phyloP scores from a whole-genome alignment of 1,140 invertebrate genomes.

The Drosophila tropicalis region DNA sequence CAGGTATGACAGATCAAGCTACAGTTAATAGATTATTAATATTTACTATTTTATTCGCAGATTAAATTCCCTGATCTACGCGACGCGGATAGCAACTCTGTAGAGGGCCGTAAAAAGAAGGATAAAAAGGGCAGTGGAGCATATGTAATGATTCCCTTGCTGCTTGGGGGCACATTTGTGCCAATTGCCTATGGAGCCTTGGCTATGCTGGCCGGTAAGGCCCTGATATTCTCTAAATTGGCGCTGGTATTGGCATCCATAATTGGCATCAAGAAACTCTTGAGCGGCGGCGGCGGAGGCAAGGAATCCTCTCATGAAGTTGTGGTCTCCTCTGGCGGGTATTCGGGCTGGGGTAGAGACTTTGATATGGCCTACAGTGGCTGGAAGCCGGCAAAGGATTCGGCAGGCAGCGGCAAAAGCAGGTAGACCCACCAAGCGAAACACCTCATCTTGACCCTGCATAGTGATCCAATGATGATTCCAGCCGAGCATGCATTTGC shows the following conservation, averaged over 20 bases:
- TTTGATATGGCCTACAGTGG: conserved; percentile 87
- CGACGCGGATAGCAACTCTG: conserved; percentile 46
- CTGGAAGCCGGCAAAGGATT: conserved; percentile 84
- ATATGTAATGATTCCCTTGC: conserved; percentile 89
- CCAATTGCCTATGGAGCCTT: conserved; percentile 91
- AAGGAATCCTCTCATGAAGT: conserved; percentile 88
- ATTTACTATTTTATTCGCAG: conserved; percentile 27
- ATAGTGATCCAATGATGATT: neutral
- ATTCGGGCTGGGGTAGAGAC: conserved; percentile 89
- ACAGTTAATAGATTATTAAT: too few relatives aligned
- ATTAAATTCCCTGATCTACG: conserved; percentile 67
- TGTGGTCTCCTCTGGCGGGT: conserved; percentile 87
- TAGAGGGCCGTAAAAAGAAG: conserved; percentile 80
- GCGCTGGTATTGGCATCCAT: conserved; percentile 91
- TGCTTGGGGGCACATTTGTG: conserved; percentile 91
- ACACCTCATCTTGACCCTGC: conserved; percentile 3
- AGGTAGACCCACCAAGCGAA: too few relatives aligned
- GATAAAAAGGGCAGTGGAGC: conserved; percentile 89
- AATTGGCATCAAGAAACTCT: conserved; percentile 91
- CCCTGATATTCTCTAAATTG: conserved; percentile 91
- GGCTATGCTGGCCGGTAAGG: conserved; percentile 91
- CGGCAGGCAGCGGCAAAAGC: conserved; percentile 62
- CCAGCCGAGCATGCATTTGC: conserved; percentile 53
- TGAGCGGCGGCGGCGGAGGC: conserved; percentile 86
- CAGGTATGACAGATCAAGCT: conserved; percentile 85